Base-by-base conservation (phyloP, 2,113 vertebrate genomes). In the Catharus fuscescens region DNA sequence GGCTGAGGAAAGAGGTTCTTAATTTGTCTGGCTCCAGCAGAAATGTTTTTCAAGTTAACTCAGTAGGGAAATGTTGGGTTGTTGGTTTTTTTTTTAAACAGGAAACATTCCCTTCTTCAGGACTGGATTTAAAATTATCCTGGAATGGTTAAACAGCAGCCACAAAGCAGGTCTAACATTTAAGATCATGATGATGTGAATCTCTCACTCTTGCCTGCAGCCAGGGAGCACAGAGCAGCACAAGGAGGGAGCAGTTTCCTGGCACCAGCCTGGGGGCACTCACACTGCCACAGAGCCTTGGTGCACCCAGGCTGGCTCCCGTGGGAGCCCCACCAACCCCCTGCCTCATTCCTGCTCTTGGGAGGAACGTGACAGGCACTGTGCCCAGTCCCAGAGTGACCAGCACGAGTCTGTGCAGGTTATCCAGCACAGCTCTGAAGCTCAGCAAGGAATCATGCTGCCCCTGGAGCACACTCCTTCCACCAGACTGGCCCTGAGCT, bases 1-100 rank as follows among this genome's bases (percentile, higher is more conserved):
- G 47, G 76, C 78, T 91, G 82, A 92, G 80, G 92, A 96, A 90
- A 90, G 38, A 54, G 47, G 29, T 77, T 86, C 79, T 78, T 83
- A 52, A 80, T 92, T 80, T 81, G 48, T 38, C 81, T 92, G 79
- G 71, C 71, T 94, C 52, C 85, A 81, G 53, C 50, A 88, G 44
- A 93, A 83, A 13, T 61, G 53, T 65, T 92, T 62, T 80, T 80
- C 56, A 60, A 32, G 32, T 70, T 84, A 90, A 64, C 45, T 59
- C 26, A 88, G 20, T 12, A 57, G 47, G 44, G 8, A 5, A 52
- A 72, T 15, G 29, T 29, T 2, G 20, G 19, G 14, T 0, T 1
- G 50, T 59, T 36, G 34, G 34, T 36, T 36, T 40, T 54, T 79
- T 56, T 18, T 26, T 26, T 26, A 16, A 9, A 78, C 18, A 80